Conservation (phyloP, 2,797 vertebrate species). For the Dermochelys coriacea region DNA sequence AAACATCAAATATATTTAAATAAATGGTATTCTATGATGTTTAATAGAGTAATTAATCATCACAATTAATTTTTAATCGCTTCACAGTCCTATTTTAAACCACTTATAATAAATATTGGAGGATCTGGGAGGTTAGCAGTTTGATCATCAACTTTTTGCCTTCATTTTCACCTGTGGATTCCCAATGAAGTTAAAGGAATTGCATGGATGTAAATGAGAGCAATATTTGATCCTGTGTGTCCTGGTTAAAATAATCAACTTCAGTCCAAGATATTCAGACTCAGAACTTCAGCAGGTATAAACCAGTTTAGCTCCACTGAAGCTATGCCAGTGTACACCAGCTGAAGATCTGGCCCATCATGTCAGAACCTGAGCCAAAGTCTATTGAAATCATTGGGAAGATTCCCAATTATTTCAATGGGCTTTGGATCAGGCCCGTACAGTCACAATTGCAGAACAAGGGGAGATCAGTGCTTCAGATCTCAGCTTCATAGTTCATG, state of each 20-base stretch:
- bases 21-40: too few relatives aligned
- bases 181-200: background rate
- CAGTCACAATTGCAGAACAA: background rate
- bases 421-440: background rate
- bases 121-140: background rate
- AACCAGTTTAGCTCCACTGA: background rate
- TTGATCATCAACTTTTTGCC: background rate
- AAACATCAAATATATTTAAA: too few relatives aligned
- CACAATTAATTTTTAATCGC: too few relatives aligned
- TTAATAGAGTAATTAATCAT: too few relatives aligned
- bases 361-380: background rate
- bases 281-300: background rate
- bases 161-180: background rate
- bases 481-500: background rate
- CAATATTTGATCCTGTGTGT: background rate
- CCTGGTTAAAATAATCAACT: background rate
- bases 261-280: background rate
- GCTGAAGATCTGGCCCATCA: background rate
- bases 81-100: background rate
- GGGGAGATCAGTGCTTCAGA: background rate
- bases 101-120: background rate
- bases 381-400: background rate
- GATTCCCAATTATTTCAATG: background rate
- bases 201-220: background rate
- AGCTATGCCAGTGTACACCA: background rate